Evolutionary conservation across 1,140 invertebrate species (phyloP).

Genomic region (Aleiodes sp.): DNA sequence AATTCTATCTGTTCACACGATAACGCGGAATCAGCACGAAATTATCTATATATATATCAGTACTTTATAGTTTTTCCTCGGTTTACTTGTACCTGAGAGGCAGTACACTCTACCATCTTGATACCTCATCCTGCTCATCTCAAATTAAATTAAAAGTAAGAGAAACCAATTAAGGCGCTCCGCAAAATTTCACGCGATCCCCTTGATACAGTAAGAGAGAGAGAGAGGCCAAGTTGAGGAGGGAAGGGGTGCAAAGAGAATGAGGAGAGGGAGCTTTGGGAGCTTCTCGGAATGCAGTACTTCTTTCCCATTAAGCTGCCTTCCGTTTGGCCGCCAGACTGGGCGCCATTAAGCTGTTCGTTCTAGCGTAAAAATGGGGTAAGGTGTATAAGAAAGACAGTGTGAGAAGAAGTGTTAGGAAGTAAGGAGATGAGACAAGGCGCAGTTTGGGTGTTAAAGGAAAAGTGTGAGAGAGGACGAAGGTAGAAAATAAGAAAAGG

Average conservation of each 20-base stretch:
- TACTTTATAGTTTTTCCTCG: slow-evolving; percentile 4
- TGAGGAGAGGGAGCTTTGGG: slow-evolving; percentile 33
- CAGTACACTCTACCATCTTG: neutral
- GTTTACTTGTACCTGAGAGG: slow-evolving; percentile 12
- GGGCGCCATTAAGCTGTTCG: slow-evolving; percentile 59
- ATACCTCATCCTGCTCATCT: slow-evolving; percentile 21
- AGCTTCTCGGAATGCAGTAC: slow-evolving; percentile 50
- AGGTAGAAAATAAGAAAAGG: neutral
- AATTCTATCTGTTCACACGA: neutral
- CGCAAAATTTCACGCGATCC: slow-evolving; percentile 54
- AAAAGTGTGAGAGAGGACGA: slow-evolving; percentile 15
- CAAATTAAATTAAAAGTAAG: slow-evolving; percentile 54
- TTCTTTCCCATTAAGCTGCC: slow-evolving; percentile 60
- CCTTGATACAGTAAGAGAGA: slow-evolving; percentile 16
- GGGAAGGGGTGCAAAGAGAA: slow-evolving; percentile 14
- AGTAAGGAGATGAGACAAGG: slow-evolving; percentile 16
- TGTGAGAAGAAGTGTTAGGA: slow-evolving; percentile 30
- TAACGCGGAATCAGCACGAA: neutral
- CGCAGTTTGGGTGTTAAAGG: slow-evolving; percentile 31
- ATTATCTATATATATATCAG: neutral
- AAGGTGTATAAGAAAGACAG: slow-evolving; percentile 34
- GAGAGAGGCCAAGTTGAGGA: slow-evolving; percentile 26
- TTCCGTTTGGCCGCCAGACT: slow-evolving; percentile 55
- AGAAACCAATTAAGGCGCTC: slow-evolving; percentile 62
- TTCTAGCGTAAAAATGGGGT: slow-evolving; percentile 54